phyloP scores from a whole-genome alignment of 2,888 invertebrate genomes.

The Drosophila mimetica region DNA sequence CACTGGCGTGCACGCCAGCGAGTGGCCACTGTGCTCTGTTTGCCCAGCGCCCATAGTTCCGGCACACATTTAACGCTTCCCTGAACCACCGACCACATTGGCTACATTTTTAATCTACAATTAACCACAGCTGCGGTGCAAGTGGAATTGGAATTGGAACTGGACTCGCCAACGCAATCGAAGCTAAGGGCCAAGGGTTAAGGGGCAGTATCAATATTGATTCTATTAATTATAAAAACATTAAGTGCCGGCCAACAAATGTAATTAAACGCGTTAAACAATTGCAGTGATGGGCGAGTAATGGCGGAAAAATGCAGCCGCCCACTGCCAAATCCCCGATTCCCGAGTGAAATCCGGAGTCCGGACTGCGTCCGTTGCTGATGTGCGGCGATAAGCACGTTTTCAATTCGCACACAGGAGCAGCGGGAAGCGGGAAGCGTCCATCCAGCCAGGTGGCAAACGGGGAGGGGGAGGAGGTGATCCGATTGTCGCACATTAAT shows the following conservation, averaged over 20 bases:
- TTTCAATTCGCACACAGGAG: conserved; percentile 60
- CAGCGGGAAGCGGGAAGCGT: conserved; percentile 1
- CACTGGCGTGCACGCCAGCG: background rate
- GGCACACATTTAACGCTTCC: conserved; percentile 83
- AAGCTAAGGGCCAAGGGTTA: background rate
- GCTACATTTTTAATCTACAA: conserved; percentile 82
- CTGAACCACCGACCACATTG: conserved; percentile 67
- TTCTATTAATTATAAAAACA: conserved; percentile 83
- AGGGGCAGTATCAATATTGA: conserved; percentile 79
- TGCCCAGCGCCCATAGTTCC: conserved; percentile 59
- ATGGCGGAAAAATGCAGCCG: conserved; percentile 63
- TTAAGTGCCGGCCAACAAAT: conserved; percentile 79
- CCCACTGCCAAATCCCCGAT: background rate
- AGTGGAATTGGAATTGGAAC: background rate
- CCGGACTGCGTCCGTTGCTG: conserved; percentile 55
- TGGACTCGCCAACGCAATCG: no score
- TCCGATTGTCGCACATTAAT: conserved; percentile 77
- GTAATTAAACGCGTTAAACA: conserved; percentile 81
- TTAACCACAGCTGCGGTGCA: conserved; percentile 75
- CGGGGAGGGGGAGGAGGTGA: conserved; percentile 11
- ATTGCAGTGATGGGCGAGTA: conserved; percentile 65
- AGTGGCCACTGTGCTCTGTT: conserved; percentile 11
- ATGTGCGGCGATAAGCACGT: conserved; percentile 79
- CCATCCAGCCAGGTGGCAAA: background rate
- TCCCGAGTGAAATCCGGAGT: conserved; percentile 4